These are phyloP conservation scores for Rhodinocichla rosea DNA, from an alignment of 2,113 vertebrate species.

Conservation along the genomic window DNA sequence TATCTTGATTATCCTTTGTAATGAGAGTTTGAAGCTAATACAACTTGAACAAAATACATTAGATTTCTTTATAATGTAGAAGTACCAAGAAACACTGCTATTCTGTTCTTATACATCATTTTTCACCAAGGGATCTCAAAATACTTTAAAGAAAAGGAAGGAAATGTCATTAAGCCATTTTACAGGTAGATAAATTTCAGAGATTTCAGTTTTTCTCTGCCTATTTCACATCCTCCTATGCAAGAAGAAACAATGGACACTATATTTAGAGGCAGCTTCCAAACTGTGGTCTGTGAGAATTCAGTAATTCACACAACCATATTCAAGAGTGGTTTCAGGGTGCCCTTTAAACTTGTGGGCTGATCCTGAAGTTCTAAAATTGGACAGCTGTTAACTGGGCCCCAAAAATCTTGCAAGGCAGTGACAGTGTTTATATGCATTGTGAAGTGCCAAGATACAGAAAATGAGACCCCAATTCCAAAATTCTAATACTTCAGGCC, in stretches of 20 bases:
- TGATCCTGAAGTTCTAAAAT: neutral
- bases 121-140: neutral
- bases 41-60: neutral
- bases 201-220: conserved; percentile 24
- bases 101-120: neutral
- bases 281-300: neutral
- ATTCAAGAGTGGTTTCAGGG: neutral
- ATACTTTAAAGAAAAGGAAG: conserved; percentile 20
- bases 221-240: conserved; percentile 46
- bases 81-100: neutral
- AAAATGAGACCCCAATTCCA: neutral
- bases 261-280: conserved; percentile 20
- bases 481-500: neutral
- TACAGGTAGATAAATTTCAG: conserved; percentile 44
- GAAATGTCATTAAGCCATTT: conserved; percentile 10
- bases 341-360: neutral
- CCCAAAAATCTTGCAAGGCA: neutral
- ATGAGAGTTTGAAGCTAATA: neutral
- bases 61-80: neutral
- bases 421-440: neutral
- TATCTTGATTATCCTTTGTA: neutral
- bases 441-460: neutral
- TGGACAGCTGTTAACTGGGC: neutral
- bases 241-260: conserved; percentile 18
- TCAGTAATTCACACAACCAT: neutral